These are phyloP conservation scores for Uloborus diversus DNA, from an alignment of 1,140 invertebrate species.

Conservation along the genomic window DNA sequence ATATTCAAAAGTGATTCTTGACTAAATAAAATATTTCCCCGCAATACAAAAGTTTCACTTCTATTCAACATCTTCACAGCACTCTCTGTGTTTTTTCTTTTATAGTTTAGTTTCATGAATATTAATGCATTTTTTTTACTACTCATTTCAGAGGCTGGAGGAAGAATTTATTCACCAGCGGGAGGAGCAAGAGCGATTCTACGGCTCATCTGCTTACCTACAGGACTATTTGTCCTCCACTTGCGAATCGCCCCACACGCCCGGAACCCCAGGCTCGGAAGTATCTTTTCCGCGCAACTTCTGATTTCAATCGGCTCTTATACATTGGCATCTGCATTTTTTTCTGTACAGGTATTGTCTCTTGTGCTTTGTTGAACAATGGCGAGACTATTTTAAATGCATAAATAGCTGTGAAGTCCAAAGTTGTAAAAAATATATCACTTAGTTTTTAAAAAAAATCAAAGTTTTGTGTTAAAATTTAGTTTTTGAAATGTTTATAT, in stretches of 20 bases:
- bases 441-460: too few species aligned
- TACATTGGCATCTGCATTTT: background rate
- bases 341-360: background rate
- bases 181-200: conserved; percentile 85
- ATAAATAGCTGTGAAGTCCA: too few species aligned
- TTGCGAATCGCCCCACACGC: conserved; percentile 31
- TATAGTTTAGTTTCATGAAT: background rate
- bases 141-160: conserved; percentile 77
- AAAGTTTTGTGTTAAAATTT: too few species aligned
- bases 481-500: too few species aligned
- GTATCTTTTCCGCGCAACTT: conserved; percentile 41
- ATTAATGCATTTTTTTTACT: background rate
- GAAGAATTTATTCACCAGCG: conserved; percentile 83
- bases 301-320: background rate
- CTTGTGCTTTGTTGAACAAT: background rate
- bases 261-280: conserved; percentile 45
- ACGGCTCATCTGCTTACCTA: conserved; percentile 62
- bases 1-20: too few species aligned
- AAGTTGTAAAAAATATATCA: too few species aligned
- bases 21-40: too few species aligned
- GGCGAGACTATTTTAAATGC: too few species aligned
- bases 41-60: too few species aligned
- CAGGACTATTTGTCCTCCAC: conserved; percentile 36
- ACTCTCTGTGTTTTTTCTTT: too few species aligned
- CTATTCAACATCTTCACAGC: too few species aligned